These are phyloP conservation scores for Agonopterix arenella DNA, from an alignment of 2,888 invertebrate genomes.

Conservation along the genomic window DNA sequence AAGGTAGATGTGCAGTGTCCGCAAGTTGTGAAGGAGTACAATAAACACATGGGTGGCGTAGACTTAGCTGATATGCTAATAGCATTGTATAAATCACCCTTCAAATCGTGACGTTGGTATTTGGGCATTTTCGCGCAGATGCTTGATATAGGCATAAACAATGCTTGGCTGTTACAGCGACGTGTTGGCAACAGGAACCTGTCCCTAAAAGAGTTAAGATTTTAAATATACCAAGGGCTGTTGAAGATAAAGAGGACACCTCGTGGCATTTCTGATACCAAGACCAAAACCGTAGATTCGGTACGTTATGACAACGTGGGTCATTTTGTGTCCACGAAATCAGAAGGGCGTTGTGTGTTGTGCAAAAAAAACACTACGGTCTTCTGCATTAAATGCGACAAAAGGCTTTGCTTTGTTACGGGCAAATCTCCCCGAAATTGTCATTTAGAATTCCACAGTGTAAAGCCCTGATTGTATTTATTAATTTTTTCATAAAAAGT, in stretches of 20 bases:
- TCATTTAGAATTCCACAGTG: conserved; percentile 9
- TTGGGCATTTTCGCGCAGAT: conserved; percentile 26
- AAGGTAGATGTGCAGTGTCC: too few species aligned
- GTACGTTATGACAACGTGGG: conserved; percentile 12
- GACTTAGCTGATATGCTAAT: conserved; percentile 23
- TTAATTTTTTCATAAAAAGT: neutral
- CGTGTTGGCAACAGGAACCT: neutral
- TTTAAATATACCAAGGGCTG: neutral
- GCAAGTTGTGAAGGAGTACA: too few species aligned
- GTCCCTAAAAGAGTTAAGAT: neutral
- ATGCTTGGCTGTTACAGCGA: conserved; percentile 14
- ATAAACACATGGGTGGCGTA: too few species aligned
- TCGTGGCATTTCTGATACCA: neutral
- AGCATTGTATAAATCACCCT: conserved; percentile 20
- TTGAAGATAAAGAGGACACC: neutral
- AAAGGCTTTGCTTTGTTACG: conserved; percentile 16
- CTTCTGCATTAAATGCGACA: conserved; percentile 18
- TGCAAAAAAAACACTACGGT: conserved; percentile 16
- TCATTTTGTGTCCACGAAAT: conserved; percentile 9
- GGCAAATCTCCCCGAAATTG: conserved; percentile 16
- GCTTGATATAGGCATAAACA: conserved; percentile 21
- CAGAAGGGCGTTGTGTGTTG: conserved; percentile 10
- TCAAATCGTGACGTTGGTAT: conserved; percentile 27
- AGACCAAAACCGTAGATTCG: conserved; percentile 4
- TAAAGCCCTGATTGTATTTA: neutral